A percentile compares a stretch with the other conserved stretches of the same genome.
Conservation (phyloP, 2,797 vertebrate genomes). For the Melanotaenia pygmaea region DNA sequence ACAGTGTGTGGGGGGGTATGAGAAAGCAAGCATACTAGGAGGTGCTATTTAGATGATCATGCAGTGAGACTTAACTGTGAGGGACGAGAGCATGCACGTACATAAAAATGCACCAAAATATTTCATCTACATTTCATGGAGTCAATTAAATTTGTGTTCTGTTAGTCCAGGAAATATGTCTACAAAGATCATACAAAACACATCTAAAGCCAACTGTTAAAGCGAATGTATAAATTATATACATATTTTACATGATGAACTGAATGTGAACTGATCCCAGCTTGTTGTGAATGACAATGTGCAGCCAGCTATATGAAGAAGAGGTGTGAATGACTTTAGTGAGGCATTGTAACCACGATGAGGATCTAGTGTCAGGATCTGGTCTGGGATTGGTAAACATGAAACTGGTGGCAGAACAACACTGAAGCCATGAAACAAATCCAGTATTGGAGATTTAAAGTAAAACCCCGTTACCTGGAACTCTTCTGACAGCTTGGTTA, state of each 20-base stretch:
- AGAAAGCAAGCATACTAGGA: constrained; percentile 26
- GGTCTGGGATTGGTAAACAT: constrained; percentile 51
- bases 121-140: constrained; percentile 14
- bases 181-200: not conserved
- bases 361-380: constrained; percentile 30
- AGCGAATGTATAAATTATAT: not conserved
- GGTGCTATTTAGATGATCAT: constrained; percentile 72
- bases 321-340: constrained; percentile 36
- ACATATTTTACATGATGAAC: not conserved
- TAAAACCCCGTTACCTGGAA: constrained; percentile 85
- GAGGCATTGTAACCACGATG: constrained; percentile 18
- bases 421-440: constrained; percentile 89
- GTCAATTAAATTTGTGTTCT: constrained; percentile 43
- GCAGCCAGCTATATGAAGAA: constrained; percentile 46
- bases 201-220: not conserved
- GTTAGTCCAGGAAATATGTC: constrained; percentile 18
- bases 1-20: constrained; percentile 34
- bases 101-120: not conserved
- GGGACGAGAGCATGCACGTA: constrained; percentile 60
- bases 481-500: constrained; percentile 89
- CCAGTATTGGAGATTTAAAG: constrained; percentile 83
- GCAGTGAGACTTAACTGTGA: constrained; percentile 55
- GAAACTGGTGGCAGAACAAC: constrained; percentile 77
- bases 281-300: constrained; percentile 37
- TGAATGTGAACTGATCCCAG: constrained; percentile 51